Evolutionary conservation across 2,888 invertebrate species (phyloP).

Genomic region (Glyphotaelius pellucidus): DNA sequence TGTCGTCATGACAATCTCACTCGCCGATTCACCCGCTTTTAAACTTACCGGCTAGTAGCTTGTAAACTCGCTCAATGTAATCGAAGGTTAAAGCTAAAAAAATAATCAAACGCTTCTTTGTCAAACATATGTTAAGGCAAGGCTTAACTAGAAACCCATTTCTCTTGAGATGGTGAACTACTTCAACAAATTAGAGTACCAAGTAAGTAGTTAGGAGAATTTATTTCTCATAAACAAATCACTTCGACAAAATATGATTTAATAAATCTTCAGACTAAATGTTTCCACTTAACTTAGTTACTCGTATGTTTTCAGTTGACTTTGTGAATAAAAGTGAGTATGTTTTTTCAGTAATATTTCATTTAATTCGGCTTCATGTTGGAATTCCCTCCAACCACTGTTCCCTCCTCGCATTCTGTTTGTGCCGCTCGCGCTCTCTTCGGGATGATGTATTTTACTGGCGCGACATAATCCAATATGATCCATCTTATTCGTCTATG

Average conservation of each 20-base stretch:
- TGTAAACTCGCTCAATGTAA: too few relatives aligned
- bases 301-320: background rate
- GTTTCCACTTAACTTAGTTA: background rate
- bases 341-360: background rate
- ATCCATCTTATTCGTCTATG: conserved; percentile 48
- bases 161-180: too few relatives aligned
- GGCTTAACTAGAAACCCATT: too few relatives aligned
- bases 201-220: too few relatives aligned
- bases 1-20: too few relatives aligned
- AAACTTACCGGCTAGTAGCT: too few relatives aligned
- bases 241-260: background rate
- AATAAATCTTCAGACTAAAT: background rate
- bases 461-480: conserved; percentile 30
- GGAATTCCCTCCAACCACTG: conserved; percentile 4
- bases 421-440: background rate
- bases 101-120: too few relatives aligned
- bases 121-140: too few relatives aligned
- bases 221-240: too few relatives aligned
- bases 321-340: background rate
- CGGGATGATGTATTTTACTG: conserved; percentile 31
- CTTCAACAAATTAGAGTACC: too few relatives aligned
- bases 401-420: background rate
- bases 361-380: conserved; percentile 14
- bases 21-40: too few relatives aligned
- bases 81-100: too few relatives aligned